Evolutionary conservation across 2,888 invertebrate species (phyloP).

Genomic region (Mesoligia furuncula): DNA sequence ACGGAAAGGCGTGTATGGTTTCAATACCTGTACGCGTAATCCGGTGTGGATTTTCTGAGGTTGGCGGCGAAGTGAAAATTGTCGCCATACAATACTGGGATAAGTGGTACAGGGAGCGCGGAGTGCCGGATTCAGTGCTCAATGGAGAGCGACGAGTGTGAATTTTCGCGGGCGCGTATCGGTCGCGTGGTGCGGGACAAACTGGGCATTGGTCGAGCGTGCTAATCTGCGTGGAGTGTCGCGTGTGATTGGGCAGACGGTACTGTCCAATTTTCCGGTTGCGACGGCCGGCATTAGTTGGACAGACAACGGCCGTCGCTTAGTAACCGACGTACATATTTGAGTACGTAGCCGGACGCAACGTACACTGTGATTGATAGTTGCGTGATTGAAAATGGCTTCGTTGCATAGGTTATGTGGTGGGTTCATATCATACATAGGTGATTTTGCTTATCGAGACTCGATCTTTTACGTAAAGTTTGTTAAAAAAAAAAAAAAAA

Average conservation of each 20-base stretch:
- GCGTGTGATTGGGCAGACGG: slow-evolving; percentile 89
- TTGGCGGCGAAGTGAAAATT: slow-evolving; percentile 67
- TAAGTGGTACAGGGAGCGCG: slow-evolving; percentile 70
- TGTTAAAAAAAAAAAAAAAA: neutral
- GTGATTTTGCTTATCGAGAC: neutral
- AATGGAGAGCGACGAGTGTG: slow-evolving; percentile 81
- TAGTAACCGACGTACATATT: slow-evolving; percentile 78
- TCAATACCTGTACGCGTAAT: slow-evolving; percentile 77
- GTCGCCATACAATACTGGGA: slow-evolving; percentile 79
- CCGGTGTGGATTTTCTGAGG: slow-evolving; percentile 73
- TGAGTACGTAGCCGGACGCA: slow-evolving; percentile 69
- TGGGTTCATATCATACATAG: neutral
- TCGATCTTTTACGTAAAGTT: neutral
- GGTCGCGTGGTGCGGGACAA: slow-evolving; percentile 73
- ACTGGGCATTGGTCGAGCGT: slow-evolving; percentile 84
- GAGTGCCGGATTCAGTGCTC: slow-evolving; percentile 75
- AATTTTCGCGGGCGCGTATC: slow-evolving; percentile 77
- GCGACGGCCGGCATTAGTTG: slow-evolving; percentile 84
- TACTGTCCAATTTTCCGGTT: slow-evolving; percentile 89
- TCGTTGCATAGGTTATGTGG: slow-evolving; percentile 22
- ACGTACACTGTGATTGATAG: slow-evolving; percentile 65
- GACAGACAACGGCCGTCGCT: slow-evolving; percentile 82
- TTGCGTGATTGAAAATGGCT: slow-evolving; percentile 60
- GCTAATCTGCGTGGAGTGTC: slow-evolving; percentile 90
- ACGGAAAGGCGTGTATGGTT: slow-evolving; percentile 81